Percentiles rank a stretch among this genome's conserved stretches.
These are phyloP conservation scores for Hippocampus comes DNA, from an alignment of 2,113 vertebrate genomes.

Conservation along the genomic window DNA sequence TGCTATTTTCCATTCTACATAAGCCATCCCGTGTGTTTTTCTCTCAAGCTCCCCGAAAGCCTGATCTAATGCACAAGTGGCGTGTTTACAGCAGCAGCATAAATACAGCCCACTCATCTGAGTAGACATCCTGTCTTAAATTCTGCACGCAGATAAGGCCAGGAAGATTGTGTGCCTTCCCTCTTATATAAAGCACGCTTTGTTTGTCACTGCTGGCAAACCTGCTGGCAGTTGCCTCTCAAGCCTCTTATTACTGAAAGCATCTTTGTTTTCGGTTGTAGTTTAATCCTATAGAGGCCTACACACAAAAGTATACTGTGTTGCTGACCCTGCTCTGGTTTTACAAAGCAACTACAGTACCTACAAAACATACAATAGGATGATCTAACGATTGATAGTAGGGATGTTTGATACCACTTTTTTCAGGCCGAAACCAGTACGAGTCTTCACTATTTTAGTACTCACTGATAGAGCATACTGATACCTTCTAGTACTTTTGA, in stretches of 20 bases:
- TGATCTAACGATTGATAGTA: neutral
- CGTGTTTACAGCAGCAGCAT: constrained; percentile 45
- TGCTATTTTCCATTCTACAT: neutral
- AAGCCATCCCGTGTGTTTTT: neutral
- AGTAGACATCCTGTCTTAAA: constrained; percentile 48
- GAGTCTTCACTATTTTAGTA: too few relatives aligned
- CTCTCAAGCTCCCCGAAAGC: neutral
- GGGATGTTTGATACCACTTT: too few relatives aligned
- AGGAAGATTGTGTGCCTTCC: constrained; percentile 29
- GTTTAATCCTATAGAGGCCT: neutral
- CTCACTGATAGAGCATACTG: too few relatives aligned
- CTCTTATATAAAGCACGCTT: constrained; percentile 36
- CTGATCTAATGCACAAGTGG: constrained; percentile 14
- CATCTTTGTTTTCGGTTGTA: neutral
- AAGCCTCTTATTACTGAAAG: neutral
- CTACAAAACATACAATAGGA: neutral
- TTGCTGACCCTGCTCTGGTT: neutral
- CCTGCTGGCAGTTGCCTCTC: neutral
- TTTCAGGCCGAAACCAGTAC: too few relatives aligned
- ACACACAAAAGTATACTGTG: neutral
- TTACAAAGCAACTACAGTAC: neutral
- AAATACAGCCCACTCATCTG: constrained; percentile 52
- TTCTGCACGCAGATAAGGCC: constrained; percentile 44
- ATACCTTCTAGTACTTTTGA: too few relatives aligned
- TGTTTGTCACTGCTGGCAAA: constrained; percentile 31